These are phyloP conservation scores for Eupithecia pulchellata DNA, from an alignment of 2,888 invertebrate genomes.

Conservation along the genomic window DNA sequence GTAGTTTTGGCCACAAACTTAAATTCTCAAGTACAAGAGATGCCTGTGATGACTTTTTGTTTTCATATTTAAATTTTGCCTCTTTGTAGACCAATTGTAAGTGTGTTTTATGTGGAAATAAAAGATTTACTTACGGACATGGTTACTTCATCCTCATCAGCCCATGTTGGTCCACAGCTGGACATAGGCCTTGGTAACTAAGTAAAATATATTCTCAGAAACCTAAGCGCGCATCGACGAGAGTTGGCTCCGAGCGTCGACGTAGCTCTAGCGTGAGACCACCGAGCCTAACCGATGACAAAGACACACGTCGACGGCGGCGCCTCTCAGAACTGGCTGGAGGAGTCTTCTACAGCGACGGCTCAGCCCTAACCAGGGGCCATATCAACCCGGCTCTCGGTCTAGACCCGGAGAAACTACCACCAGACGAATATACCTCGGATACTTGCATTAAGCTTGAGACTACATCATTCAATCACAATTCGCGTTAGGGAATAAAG, in stretches of 20 bases:
- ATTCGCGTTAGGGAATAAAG: conserved; percentile 15
- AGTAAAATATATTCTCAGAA: conserved; percentile 57
- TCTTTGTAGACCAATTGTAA: too few relatives aligned
- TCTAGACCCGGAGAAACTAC: conserved; percentile 70
- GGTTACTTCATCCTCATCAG: too few relatives aligned
- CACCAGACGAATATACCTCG: conserved; percentile 57
- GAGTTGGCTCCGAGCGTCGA: conserved; percentile 72
- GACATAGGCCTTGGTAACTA: neutral
- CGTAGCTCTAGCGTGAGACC: conserved; percentile 79
- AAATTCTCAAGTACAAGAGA: too few relatives aligned
- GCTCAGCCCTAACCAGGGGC: conserved; percentile 61
- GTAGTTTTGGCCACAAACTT: neutral
- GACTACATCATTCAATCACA: conserved; percentile 40
- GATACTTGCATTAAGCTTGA: conserved; percentile 63
- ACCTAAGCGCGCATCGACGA: conserved; percentile 67
- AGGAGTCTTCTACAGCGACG: conserved; percentile 80
- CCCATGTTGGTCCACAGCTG: too few relatives aligned
- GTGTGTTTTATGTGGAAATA: too few relatives aligned
- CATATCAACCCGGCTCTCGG: conserved; percentile 75
- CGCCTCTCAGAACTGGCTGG: conserved; percentile 80
- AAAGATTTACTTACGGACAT: too few relatives aligned
- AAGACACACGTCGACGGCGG: conserved; percentile 76
- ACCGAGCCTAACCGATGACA: conserved; percentile 72
- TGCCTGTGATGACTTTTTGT: too few relatives aligned
- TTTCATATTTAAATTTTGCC: too few relatives aligned